A percentile compares a stretch with the other conserved stretches of the same genome.
Evolutionary conservation across 2,113 vertebrate genomes (phyloP).

Genomic region (Spea bombifrons): DNA sequence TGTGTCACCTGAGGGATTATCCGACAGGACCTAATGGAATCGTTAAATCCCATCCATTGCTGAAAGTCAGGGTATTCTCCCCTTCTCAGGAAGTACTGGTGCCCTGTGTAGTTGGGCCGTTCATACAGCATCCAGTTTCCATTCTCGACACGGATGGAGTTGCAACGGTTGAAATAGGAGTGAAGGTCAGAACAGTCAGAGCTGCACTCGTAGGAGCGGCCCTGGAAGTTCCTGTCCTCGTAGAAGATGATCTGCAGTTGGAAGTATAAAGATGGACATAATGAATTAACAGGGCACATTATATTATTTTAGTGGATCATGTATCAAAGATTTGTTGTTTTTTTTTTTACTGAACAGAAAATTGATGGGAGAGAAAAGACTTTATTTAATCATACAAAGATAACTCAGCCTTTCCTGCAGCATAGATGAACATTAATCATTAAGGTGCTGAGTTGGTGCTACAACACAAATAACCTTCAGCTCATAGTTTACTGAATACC

Average conservation of each 20-base stretch:
- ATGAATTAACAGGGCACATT: not conserved
- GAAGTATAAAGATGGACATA: slow-evolving; percentile 16
- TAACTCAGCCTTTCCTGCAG: too few species aligned
- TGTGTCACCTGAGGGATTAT: slow-evolving; percentile 64
- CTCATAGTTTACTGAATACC: too few species aligned
- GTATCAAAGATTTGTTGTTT: too few species aligned
- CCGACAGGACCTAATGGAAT: slow-evolving; percentile 86
- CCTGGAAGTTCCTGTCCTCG: slow-evolving; percentile 54
- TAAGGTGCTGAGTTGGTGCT: too few species aligned
- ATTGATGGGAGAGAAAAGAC: too few species aligned
- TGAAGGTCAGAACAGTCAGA: slow-evolving; percentile 35
- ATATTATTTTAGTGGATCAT: too few species aligned
- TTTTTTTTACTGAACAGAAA: too few species aligned
- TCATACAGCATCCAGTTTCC: slow-evolving; percentile 56
- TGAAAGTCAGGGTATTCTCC: slow-evolving; percentile 51
- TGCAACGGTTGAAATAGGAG: slow-evolving; percentile 40
- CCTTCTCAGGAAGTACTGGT: slow-evolving; percentile 52
- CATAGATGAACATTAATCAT: too few species aligned
- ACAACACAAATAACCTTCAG: too few species aligned
- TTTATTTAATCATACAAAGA: too few species aligned
- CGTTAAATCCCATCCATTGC: slow-evolving; percentile 51
- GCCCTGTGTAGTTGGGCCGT: slow-evolving; percentile 28
- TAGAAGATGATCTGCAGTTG: slow-evolving; percentile 55
- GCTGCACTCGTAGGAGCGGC: slow-evolving; percentile 52
- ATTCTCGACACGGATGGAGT: slow-evolving; percentile 48